phyloP scores from a whole-genome alignment of 2,113 vertebrate species.

The Pseudois nayaur region DNA sequence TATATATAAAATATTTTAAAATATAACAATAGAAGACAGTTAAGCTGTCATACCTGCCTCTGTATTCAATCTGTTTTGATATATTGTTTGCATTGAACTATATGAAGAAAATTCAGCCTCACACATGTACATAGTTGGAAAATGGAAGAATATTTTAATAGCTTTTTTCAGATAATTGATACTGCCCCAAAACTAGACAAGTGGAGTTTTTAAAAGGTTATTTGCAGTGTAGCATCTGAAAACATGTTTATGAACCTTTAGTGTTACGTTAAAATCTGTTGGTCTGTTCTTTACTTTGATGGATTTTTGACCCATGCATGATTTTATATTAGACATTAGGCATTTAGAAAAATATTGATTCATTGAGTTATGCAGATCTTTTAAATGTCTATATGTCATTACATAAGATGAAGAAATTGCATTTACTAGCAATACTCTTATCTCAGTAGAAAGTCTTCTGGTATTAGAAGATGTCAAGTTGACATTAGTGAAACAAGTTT shows the following conservation, averaged over 20 bases:
- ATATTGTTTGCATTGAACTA: neutral
- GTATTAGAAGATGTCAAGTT: neutral
- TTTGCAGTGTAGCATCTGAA: neutral
- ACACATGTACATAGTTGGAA: neutral
- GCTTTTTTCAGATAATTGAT: slow-evolving; percentile 13
- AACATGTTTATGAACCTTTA: neutral
- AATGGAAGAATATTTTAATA: neutral
- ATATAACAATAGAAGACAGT: neutral
- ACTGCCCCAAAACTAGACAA: neutral
- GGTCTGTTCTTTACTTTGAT: neutral
- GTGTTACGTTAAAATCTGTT: neutral
- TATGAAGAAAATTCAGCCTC: neutral
- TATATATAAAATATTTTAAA: neutral
- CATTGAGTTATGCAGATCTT: neutral
- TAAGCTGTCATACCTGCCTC: neutral
- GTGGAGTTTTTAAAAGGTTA: neutral
- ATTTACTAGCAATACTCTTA: neutral
- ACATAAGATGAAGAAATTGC: neutral
- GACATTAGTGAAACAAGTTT: neutral
- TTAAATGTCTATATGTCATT: neutral
- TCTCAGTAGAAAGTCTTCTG: neutral
- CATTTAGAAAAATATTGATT: slow-evolving; percentile 22
- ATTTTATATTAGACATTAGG: neutral
- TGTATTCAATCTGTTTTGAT: neutral
- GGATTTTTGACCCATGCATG: neutral